These are phyloP conservation scores for Diplolepis rosae DNA, from an alignment of 2,888 invertebrate species.

Conservation along the genomic window DNA sequence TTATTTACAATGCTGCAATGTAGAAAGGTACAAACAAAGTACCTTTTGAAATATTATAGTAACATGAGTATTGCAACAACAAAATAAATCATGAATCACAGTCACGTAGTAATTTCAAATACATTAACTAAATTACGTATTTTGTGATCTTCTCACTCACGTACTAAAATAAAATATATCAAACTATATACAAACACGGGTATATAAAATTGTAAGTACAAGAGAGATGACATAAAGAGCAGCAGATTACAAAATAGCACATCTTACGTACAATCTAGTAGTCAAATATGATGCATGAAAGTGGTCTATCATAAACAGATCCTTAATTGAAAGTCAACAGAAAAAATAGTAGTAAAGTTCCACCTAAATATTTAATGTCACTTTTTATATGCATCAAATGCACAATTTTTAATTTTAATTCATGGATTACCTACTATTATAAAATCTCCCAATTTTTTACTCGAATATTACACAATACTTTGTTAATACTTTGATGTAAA, in stretches of 20 bases:
- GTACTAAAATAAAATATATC: constrained; percentile 9
- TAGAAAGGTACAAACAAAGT: too few relatives aligned
- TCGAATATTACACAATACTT: not conserved
- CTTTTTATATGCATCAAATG: too few relatives aligned
- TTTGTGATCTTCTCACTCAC: not conserved
- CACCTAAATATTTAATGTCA: too few relatives aligned
- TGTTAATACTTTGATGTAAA: not conserved
- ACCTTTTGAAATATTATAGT: too few relatives aligned
- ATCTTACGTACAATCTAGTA: too few relatives aligned
- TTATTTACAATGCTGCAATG: not conserved
- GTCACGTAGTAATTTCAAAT: constrained; percentile 5
- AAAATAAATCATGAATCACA: constrained; percentile 21
- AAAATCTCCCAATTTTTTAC: not conserved
- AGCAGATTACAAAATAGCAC: not conserved
- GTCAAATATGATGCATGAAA: too few relatives aligned
- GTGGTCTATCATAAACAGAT: too few relatives aligned
- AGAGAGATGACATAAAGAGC: not conserved
- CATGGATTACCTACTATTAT: not conserved
- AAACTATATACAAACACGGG: constrained; percentile 1
- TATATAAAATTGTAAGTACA: constrained; percentile 21
- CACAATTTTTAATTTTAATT: too few relatives aligned
- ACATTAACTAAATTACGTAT: not conserved
- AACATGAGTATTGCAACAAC: not conserved
- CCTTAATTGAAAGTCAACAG: too few relatives aligned
- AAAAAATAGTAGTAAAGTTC: too few relatives aligned